Evolutionary conservation across 2,113 vertebrate species (phyloP), one percentile per base, ranked within the genome.

Genomic region (Lophius piscatorius): DNA sequence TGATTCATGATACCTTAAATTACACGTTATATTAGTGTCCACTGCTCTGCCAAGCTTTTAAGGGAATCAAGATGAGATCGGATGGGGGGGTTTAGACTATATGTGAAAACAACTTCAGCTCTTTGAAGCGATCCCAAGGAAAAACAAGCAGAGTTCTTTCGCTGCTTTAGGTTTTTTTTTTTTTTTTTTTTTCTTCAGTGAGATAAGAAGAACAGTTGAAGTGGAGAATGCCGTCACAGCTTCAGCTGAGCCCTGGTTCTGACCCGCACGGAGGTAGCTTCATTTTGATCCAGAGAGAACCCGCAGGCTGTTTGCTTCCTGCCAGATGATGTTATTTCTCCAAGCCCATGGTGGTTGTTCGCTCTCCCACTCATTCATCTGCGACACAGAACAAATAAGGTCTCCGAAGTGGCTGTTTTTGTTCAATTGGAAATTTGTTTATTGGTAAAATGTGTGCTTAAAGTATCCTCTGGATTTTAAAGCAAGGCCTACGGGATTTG

Each of bases 1-100:
- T 80, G 71, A 76, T 63, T 77, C 71, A 73, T 71, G 63, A 68
- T 61, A 75, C 70, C 74, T 75, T 76, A 52, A 76, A 82, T 80
- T 80, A 70, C 76, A 69, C 61, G 68, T 78, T 71, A 55, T 71
- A 72, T 82, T 84, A 74, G 60, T 78, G 55, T 68, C 70, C 28
- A 41, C 18, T 10, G 56, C 44, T 1, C 51, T 78, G 73, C 77
- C 76, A 74, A 60, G 48, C 35, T 47, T 84, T 57, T 72, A 76
- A 78, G 58, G 44, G 80, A 64, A 72, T 80, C 64, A 56, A 75
- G 68, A 74, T 78, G 81, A 75, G 60, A 9, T 28, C 5, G 5
- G 26, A 6, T 6, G 29, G 29, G 29, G 29, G 29, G 29, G 29
- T 6, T 31, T 5, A 31, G 29, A 31, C 41, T 42, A 49, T 34